Evolutionary conservation across 2,113 vertebrate species (phyloP).

Genomic region (Triplophysa rosa): DNA sequence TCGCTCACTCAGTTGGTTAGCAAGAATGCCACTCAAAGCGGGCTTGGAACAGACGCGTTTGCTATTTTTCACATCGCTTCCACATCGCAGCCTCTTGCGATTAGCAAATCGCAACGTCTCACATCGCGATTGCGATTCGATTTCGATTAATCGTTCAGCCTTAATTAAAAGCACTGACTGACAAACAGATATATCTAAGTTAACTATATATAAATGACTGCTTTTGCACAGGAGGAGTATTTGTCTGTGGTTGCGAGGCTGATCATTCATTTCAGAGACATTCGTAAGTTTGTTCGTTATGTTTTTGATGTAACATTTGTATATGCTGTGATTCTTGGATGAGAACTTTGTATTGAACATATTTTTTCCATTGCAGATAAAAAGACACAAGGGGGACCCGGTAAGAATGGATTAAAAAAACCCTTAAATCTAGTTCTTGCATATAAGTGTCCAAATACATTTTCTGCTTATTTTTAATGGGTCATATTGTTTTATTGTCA

Average conservation of each 20-base stretch:
- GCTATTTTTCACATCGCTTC: too few relatives aligned
- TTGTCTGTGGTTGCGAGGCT: constrained; percentile 94
- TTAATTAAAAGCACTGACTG: neutral
- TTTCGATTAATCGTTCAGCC: too few relatives aligned
- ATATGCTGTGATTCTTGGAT: neutral
- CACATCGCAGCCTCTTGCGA: too few relatives aligned
- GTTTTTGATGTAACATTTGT: neutral
- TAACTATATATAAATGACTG: neutral
- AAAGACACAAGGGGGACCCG: constrained; percentile 72
- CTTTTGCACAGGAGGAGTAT: constrained; percentile 87
- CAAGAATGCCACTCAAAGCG: too few relatives aligned
- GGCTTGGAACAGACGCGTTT: too few relatives aligned
- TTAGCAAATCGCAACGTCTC: too few relatives aligned
- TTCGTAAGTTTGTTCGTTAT: constrained; percentile 83
- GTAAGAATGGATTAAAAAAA: constrained; percentile 55
- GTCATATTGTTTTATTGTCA: constrained; percentile 68
- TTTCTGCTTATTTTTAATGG: constrained; percentile 45
- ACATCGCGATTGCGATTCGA: too few relatives aligned
- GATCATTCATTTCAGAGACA: constrained; percentile 97
- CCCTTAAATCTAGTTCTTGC: too few relatives aligned
- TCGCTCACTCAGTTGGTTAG: too few relatives aligned
- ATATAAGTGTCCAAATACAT: constrained; percentile 44
- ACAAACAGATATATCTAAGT: neutral
- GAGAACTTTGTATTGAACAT: neutral
- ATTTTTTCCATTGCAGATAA: constrained; percentile 70